phyloP scores from a whole-genome alignment of 1,140 invertebrate species.

The Ostrea denselamellosa region DNA sequence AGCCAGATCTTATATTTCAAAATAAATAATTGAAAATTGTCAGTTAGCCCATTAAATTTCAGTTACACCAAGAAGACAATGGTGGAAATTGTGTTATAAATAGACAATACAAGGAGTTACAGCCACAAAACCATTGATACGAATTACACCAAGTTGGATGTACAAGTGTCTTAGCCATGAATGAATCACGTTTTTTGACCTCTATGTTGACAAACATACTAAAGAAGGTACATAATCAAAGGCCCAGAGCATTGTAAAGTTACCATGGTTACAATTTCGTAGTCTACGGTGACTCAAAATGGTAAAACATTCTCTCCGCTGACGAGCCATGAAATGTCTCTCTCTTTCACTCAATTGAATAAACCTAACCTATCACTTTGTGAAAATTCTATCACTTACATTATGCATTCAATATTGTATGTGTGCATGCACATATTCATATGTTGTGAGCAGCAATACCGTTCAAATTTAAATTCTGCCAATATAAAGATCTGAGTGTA shows the following conservation, averaged over 20 bases:
- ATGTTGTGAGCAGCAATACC: constrained; percentile 28
- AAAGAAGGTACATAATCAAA: constrained; percentile 17
- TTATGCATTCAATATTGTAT: constrained; percentile 33
- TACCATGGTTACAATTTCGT: constrained; percentile 11
- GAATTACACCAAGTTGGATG: constrained; percentile 33
- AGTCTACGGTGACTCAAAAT: constrained; percentile 24
- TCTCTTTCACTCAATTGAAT: constrained; percentile 32
- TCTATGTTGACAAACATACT: constrained; percentile 17
- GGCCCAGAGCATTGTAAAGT: constrained; percentile 11
- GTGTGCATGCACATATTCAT: constrained; percentile 29
- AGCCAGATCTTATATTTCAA: background rate
- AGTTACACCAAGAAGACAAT: background rate
- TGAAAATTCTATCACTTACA: constrained; percentile 35
- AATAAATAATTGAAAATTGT: background rate
- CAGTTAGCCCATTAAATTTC: background rate
- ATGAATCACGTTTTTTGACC: constrained; percentile 11
- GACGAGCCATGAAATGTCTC: background rate
- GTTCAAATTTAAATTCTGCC: constrained; percentile 26
- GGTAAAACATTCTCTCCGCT: constrained; percentile 11
- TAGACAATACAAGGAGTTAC: constrained; percentile 6
- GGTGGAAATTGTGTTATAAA: constrained; percentile 17
- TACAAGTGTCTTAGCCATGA: constrained; percentile 21
- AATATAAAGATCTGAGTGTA: constrained; percentile 2
- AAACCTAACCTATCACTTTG: constrained; percentile 37
- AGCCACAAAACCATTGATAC: constrained; percentile 7